Percentiles rank a stretch among this genome's conserved stretches.
Evolutionary conservation across 2,888 invertebrate species (phyloP).

Genomic region (Drosophila kuntzei): DNA sequence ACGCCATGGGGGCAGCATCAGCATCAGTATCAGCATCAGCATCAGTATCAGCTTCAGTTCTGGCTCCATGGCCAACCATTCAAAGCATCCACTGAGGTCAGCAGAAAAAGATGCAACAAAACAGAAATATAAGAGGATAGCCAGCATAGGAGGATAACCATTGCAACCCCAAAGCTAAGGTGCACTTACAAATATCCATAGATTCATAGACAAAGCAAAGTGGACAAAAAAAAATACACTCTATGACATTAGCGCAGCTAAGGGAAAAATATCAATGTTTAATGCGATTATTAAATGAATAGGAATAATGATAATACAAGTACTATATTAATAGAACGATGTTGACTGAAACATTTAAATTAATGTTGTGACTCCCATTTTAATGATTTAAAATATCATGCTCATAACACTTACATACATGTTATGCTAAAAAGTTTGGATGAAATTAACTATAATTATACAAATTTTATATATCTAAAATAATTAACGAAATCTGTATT

Average conservation of each 20-base stretch:
- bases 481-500: no score
- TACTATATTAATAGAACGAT: no score
- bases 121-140: conserved; percentile 30
- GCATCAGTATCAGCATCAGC: conserved; percentile 27
- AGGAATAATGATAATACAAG: background rate
- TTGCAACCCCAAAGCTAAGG: conserved; percentile 27
- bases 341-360: no score
- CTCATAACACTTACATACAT: no score
- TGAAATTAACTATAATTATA: no score
- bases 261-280: background rate
- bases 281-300: background rate
- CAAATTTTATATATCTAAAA: no score
- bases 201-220: conserved; percentile 19
- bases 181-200: conserved; percentile 42
- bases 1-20: conserved; percentile 53
- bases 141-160: conserved; percentile 38
- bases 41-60: conserved; percentile 8
- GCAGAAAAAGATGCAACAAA: conserved; percentile 46
- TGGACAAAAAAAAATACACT: conserved; percentile 3
- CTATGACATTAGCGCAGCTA: conserved; percentile 5
- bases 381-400: no score
- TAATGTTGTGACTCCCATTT: no score
- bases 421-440: no score
- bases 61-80: conserved; percentile 48
- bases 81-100: conserved; percentile 68